Evolutionary conservation across 2,888 invertebrate genomes (phyloP).

Genomic region (Ditylenchus weischeri): DNA sequence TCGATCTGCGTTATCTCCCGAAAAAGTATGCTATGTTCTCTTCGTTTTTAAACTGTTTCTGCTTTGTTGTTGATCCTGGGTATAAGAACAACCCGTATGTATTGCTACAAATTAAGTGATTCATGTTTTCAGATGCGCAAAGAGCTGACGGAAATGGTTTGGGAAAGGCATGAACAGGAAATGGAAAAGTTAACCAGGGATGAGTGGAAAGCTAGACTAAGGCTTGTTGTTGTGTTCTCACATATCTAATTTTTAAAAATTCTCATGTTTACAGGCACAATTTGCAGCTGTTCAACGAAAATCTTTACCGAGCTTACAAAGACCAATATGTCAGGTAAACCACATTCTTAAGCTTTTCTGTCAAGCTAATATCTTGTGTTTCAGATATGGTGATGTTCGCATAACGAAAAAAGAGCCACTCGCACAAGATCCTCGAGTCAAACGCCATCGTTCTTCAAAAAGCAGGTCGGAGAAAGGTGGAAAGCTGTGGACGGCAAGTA

Average conservation of each 20-base stretch:
- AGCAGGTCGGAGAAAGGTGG: constrained; percentile 45
- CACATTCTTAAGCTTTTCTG: not conserved
- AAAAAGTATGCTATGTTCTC: too few species aligned
- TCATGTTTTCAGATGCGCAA: constrained; percentile 34
- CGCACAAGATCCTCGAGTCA: constrained; percentile 29
- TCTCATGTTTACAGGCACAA: constrained; percentile 31
- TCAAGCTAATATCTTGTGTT: constrained; percentile 10
- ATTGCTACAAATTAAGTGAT: too few species aligned
- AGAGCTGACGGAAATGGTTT: constrained; percentile 38
- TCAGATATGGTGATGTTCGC: constrained; percentile 50
- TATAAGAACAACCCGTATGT: too few species aligned
- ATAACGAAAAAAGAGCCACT: constrained; percentile 21
- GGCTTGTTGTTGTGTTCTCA: too few species aligned
- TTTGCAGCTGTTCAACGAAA: constrained; percentile 47
- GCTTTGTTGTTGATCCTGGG: too few species aligned
- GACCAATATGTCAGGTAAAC: constrained; percentile 55
- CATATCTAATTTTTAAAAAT: too few species aligned
- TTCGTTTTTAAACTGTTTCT: too few species aligned
- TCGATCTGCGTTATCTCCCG: too few species aligned
- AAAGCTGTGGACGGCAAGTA: constrained; percentile 57
- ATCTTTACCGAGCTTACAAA: constrained; percentile 55
- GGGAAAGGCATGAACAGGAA: constrained; percentile 27
- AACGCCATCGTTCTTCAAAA: constrained; percentile 38
- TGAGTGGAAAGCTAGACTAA: constrained; percentile 42
- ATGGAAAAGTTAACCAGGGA: constrained; percentile 18